phyloP scores from a whole-genome alignment of 2,797 vertebrate genomes.

The Hephaestus fuliginosus region DNA sequence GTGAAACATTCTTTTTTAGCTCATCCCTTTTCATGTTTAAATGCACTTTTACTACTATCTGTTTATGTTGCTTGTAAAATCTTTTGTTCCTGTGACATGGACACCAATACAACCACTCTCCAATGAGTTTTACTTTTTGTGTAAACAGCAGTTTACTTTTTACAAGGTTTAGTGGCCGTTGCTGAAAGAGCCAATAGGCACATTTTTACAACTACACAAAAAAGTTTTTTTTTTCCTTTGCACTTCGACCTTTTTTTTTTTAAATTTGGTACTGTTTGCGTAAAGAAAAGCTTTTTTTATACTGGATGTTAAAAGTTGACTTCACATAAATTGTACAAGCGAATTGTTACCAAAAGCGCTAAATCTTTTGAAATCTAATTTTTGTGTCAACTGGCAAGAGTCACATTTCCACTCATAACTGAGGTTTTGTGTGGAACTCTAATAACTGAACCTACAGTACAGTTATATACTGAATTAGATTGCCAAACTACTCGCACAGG shows the following conservation, averaged over 20 bases:
- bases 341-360: neutral
- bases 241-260: conserved; percentile 34
- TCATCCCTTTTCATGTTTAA: conserved; percentile 30
- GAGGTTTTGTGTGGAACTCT: neutral
- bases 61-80: conserved; percentile 47
- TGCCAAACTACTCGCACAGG: neutral
- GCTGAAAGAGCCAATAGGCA: neutral
- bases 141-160: conserved; percentile 24
- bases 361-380: neutral
- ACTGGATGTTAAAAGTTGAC: neutral
- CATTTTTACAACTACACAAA: conserved; percentile 12
- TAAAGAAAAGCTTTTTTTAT: neutral
- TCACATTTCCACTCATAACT: neutral
- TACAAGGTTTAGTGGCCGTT: neutral
- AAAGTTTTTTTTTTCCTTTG: conserved; percentile 16
- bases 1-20: neutral
- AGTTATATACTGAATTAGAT: neutral
- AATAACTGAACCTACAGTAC: neutral
- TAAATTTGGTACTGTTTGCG: conserved; percentile 21
- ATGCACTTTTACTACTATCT: conserved; percentile 52
- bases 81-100: conserved; percentile 31
- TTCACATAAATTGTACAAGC: neutral
- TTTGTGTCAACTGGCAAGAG: neutral
- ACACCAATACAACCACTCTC: conserved; percentile 49
- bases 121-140: conserved; percentile 29